Evolutionary conservation across 1,140 invertebrate species (phyloP), one percentile per base, ranked within the genome.

Genomic region (Ceratina calcarata): DNA sequence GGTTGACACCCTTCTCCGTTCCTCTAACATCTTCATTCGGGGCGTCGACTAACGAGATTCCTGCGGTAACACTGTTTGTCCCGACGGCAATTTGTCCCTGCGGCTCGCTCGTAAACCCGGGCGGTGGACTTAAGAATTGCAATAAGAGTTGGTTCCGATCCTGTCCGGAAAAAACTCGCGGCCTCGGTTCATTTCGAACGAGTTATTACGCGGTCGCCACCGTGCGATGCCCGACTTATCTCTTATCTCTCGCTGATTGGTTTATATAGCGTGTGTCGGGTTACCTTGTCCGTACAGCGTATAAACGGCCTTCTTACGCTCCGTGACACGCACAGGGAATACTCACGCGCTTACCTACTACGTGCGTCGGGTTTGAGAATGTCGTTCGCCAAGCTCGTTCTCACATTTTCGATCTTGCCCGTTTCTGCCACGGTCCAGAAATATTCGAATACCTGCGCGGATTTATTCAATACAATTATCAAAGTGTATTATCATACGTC

Each of bases 201-300:
- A 70, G 45, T 77, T 69, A 69, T 49, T 77, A 60, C 55, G 20
- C 20, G 32, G 10, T 27, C 32, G 51, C 4, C 37, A 15, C 20
- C 12, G n/a, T 45, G 37, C 37, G 37, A 45, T 45, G 37, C 37
- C 37, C 65, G 27, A 45, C 66, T 78, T 78, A 78, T 78, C 68
- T 71, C 58, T 78, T 78, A 78, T 78, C 76, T 78, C 68, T 13
- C 58, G 68, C 24, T 32, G 76, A 78, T 78, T 78, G 76, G 76
- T 78, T 78, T 78, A 78, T 78, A 72, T 72, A 71, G 60, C 76
- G 60, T n/a, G 58, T 55, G 68, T 72, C 68, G 76, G 45, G 76
- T 78, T 71, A 71, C 76, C 76, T 71, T 71, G 76, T 78, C 62
- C 68, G 76, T 72, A 72, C 60, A 72, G 67, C 76, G 67, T 71